Evolutionary conservation across 2,797 vertebrate genomes (phyloP).

Genomic region (Antennarius maculatus): DNA sequence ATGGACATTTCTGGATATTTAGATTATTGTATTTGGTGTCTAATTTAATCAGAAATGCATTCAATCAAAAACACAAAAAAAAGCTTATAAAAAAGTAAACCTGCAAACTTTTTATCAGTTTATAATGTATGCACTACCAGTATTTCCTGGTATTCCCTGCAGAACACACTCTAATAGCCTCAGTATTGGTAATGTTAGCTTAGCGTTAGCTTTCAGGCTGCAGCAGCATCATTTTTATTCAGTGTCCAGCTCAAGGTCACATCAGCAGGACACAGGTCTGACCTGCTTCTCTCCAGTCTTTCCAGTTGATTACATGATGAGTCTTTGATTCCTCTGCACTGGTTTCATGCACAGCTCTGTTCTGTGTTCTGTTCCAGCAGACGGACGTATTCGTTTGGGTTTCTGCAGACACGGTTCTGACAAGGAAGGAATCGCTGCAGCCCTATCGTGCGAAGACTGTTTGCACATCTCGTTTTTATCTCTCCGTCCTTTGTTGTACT

Average conservation of each 20-base stretch:
- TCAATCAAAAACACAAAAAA: too few species aligned
- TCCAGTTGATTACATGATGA: neutral
- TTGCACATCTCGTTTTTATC: conserved; percentile 39
- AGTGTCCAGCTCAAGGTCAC: neutral
- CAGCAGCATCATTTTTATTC: neutral
- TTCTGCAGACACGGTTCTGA: neutral
- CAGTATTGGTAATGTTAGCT: neutral
- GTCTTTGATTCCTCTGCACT: neutral
- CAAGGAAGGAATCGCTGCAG: conserved; percentile 10
- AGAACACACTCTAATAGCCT: too few species aligned
- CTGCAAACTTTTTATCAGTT: too few species aligned
- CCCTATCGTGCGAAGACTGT: conserved; percentile 33
- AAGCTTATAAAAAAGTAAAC: too few species aligned
- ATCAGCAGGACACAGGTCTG: neutral
- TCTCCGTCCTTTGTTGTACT: conserved; percentile 15
- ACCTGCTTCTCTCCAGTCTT: neutral
- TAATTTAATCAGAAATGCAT: too few species aligned
- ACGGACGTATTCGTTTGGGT: neutral
- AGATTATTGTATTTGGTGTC: too few species aligned
- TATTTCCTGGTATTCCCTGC: neutral
- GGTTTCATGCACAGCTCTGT: neutral
- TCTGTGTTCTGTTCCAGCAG: neutral
- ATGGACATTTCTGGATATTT: too few species aligned
- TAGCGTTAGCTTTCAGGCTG: neutral
- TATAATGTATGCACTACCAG: neutral